Base-by-base conservation (phyloP, 2,888 invertebrate species). In the Chymomyza fuscimana region DNA sequence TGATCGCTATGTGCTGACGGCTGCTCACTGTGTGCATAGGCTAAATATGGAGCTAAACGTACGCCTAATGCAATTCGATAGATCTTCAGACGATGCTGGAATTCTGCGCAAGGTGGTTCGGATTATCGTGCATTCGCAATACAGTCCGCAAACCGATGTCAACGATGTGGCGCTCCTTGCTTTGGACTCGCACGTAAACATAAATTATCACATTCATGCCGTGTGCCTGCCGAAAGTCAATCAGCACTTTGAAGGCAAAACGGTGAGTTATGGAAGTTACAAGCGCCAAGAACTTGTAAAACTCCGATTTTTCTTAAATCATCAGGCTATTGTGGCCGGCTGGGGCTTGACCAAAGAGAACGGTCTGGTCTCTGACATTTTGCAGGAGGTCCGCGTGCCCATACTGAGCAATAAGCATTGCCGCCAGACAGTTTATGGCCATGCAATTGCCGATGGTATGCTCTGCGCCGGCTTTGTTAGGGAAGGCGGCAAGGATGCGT, bases 1-100 rank as follows among this genome's bases (percentile, higher is more conserved):
- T 65, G 91, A 91, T 86, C 90, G 89, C n/a, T 91, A 91, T 71
- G 86, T 91, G 62, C 67, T 91, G 64, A 91, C 91, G 12, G 91
- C 91, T 0, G 91, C 91, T 9, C 91, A 91, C 72, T 91, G 91
- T 72, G 90, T 91, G 52, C 86, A 91, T 29, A 88, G 89, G 5
- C 90, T 89, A 73, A 74, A 77, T 73, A 88, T 88, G 76, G 76
- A 80, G 70, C 88, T 91, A 61, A 86, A 86, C 19, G 78, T 91
- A 63, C 85, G 90, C 2, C 74, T 91, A 59, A 72, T 90, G 73
- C 91, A 91, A 76, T 80, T 84, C 76, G 91, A 91, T 72, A 86
- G 91, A 76, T 90, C 91, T 16, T 82, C 88, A 4, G 40, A 73
- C 10, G 81, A 85, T 72, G 87, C 85, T 19, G 91, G 91, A 63